Base-by-base conservation (phyloP, 2,797 vertebrate genomes). In the Mormyrops attenuatus region DNA sequence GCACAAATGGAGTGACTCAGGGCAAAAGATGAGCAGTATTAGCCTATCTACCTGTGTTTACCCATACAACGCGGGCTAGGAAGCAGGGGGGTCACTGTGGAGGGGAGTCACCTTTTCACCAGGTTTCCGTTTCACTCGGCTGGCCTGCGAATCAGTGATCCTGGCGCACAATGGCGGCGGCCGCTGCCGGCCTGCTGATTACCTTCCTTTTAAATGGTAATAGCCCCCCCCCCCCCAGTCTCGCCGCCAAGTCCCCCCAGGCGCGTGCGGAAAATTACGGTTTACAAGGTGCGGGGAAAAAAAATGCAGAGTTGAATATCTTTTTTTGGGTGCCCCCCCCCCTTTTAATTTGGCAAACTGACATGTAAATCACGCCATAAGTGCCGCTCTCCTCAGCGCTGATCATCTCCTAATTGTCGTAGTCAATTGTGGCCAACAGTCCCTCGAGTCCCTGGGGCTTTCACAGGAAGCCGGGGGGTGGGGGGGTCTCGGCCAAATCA, bases 171-270 rank as follows among this genome's bases (percentile, higher is more conserved):
- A 99, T 98, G 97, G 97, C 96, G 97, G 97, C 97, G 97, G 97
- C 97, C 95, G 9, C 97, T 97, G 1, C 97, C 97, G 96, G 97
- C 96, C 97, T 96, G 97, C 96, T 99, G 98, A 99, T 99, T 99
- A 97, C 97, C 96, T 98, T 85, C 98, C 96, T 99, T 99, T 99
- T 98, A 98, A 97, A 99, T 99, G 98, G 97, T 98, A 99, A 99
- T 99, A 96, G 95, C 53, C 97, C 95, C 96, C 95, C 93, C 94
- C 93, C 94, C 96, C 95, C 34, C 86, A 34, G 95, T 96, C 95
- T 96, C 96, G 95, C 97, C 97, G 97, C 97, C 97, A 97, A 97
- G 96, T 97, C 95, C 97, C 97, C 96, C 93, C 97, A 95, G 96
- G 97, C 96, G 95, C 95, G 96, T 96, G 96, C 96, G 6, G 97